phyloP scores from a whole-genome alignment of 2,113 vertebrate genomes.

The Carollia perspicillata region DNA sequence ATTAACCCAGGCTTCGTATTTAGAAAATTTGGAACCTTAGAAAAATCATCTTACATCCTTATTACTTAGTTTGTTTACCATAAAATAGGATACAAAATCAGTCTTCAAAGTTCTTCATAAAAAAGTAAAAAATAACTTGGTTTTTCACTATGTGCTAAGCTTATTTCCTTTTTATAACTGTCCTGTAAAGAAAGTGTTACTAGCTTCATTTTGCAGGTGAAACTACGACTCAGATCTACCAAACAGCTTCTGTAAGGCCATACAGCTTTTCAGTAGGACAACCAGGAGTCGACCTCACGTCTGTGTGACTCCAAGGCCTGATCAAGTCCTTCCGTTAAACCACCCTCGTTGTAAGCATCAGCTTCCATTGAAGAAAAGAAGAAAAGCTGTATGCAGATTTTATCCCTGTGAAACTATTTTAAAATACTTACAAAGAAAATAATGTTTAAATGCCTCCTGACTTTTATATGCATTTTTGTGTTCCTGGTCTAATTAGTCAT shows the following conservation, averaged over 20 bases:
- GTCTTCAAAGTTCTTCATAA: not conserved
- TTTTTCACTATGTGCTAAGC: not conserved
- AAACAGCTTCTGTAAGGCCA: not conserved
- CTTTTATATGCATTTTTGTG: not conserved
- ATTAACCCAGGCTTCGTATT: not conserved
- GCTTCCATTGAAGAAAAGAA: not conserved
- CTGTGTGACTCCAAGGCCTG: not conserved
- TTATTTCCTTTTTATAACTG: not conserved
- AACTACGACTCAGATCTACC: not conserved
- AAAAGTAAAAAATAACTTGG: not conserved
- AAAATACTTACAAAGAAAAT: not conserved
- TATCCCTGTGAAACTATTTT: not conserved
- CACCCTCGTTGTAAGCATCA: not conserved
- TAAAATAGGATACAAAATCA: not conserved
- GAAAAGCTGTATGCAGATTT: not conserved
- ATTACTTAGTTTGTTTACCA: not conserved
- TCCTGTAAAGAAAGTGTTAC: not conserved
- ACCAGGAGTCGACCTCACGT: not conserved
- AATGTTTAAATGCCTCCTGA: not conserved
- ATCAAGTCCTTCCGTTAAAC: not conserved
- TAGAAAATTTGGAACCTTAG: not conserved
- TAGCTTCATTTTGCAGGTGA: conserved; percentile 4
- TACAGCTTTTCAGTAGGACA: not conserved
- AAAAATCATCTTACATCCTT: not conserved
- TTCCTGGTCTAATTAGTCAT: not conserved